Evolutionary conservation across 64 coral and sea anemone genomes (phyloP), one percentile per base, ranked within the genome.

Genomic region (Dendronephthya gigantea): DNA sequence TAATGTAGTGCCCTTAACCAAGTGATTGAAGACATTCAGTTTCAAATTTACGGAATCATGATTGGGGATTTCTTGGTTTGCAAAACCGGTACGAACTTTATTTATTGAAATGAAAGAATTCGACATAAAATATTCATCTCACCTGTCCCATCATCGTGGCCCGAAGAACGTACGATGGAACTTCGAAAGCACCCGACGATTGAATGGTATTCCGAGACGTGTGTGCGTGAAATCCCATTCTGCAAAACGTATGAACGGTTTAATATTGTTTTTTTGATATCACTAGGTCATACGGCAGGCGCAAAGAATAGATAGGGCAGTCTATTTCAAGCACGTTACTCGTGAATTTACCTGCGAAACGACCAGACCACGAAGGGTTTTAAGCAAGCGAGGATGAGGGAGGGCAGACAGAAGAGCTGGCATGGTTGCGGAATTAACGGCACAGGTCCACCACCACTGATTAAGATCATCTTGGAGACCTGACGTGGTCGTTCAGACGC

Each of bases 101-200:
- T n/a, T n/a, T n/a, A n/a, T n/a, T n/a, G n/a, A n/a, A n/a, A n/a
- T n/a, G n/a, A n/a, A n/a, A n/a, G n/a, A n/a, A n/a, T n/a, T n/a
- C n/a, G n/a, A n/a, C n/a, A n/a, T n/a, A n/a, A n/a, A n/a, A n/a
- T n/a, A n/a, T n/a, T n/a, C n/a, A n/a, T n/a, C 36, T 68, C 23
- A 98, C 95, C 87, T 98, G 95, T 14, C 95, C 95, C 47, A 83
- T 89, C 91, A 98, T 90, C 15, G 93, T 88, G 85, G 95, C 95
- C 50, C 91, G 93, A 23, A 98, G 40, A 81, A 98, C 95, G 91
- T 85, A 92, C 19, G 89, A 84, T 13, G 95, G 92, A 49, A 92
- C 95, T 88, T 91, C 89, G 49, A 98, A 98, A 40, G 95, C 92
- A 65, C 86, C 91, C 0, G 89, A 66, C 19, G 89, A 89, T 31